These are phyloP conservation scores for Tamias sibiricus DNA, from an alignment of 2,113 vertebrate genomes.

Conservation along the genomic window DNA sequence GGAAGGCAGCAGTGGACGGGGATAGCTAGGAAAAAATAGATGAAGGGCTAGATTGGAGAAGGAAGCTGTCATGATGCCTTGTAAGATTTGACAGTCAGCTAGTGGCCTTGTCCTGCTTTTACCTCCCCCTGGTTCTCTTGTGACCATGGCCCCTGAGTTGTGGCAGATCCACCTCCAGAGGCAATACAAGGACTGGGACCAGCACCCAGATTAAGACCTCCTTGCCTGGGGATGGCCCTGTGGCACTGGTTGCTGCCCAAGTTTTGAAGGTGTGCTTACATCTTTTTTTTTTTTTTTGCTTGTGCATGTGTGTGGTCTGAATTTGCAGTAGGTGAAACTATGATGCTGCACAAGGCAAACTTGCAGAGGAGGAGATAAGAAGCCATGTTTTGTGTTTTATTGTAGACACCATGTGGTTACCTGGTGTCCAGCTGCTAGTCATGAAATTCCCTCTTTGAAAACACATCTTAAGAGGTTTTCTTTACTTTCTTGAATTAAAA, in stretches of 20 bases:
- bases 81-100: background rate
- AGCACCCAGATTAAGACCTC: background rate
- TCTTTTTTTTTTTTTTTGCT: background rate
- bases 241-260: too few relatives aligned
- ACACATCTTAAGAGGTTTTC: background rate
- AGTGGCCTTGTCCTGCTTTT: background rate
- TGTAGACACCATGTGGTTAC: background rate
- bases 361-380: background rate
- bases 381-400: background rate
- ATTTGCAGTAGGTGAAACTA: background rate
- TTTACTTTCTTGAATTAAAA: background rate
- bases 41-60: background rate
- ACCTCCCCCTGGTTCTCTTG: background rate
- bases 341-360: fast-evolving
- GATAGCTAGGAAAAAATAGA: fast-evolving
- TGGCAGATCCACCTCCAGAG: background rate
- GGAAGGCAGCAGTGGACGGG: fast-evolving
- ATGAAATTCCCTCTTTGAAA: background rate
- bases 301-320: background rate
- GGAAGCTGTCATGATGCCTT: too few relatives aligned
- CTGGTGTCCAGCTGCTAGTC: background rate
- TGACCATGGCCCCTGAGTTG: background rate
- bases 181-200: background rate
- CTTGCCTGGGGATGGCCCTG: fast-evolving
- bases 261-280: background rate